These are phyloP conservation scores for Calyptommatus sinebrachiatus DNA, from an alignment of 2,113 vertebrate species.

Conservation along the genomic window DNA sequence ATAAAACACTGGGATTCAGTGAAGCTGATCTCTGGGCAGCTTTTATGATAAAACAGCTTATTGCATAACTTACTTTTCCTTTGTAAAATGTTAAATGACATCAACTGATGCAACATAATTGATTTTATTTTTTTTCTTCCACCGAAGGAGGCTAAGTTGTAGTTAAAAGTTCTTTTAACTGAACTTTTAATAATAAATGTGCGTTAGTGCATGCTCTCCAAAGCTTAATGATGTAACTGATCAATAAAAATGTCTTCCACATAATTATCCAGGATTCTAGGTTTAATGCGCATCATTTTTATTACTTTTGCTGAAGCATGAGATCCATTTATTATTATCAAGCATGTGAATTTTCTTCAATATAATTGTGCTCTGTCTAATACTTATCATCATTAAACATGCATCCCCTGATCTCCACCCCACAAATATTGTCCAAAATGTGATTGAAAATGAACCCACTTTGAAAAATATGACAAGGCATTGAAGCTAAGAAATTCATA, in stretches of 20 bases:
- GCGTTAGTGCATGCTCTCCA: background rate
- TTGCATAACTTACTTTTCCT: background rate
- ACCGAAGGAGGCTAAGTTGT: too few species aligned
- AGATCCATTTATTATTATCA: constrained; percentile 2
- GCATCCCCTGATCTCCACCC: background rate
- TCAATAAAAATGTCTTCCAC: constrained; percentile 9
- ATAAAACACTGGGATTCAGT: background rate
- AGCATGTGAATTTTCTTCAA: constrained; percentile 16
- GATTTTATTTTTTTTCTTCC: background rate
- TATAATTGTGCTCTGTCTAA: constrained; percentile 17
- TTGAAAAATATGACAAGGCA: constrained; percentile 11
- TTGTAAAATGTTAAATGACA: background rate
- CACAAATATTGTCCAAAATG: constrained; percentile 18
- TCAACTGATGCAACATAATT: background rate
- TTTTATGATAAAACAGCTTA: background rate
- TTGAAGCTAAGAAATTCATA: constrained; percentile 17
- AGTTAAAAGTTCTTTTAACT: background rate
- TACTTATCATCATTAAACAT: constrained; percentile 18
- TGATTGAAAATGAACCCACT: constrained; percentile 16
- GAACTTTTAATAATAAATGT: background rate
- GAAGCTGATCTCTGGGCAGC: background rate
- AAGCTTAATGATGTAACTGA: background rate
- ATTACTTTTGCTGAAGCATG: constrained; percentile 33
- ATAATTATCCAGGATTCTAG: constrained; percentile 9
- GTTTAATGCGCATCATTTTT: constrained; percentile 18